These are phyloP conservation scores for Drosophila kambysellisi DNA, from an alignment of 2,888 invertebrate species.

Conservation along the genomic window DNA sequence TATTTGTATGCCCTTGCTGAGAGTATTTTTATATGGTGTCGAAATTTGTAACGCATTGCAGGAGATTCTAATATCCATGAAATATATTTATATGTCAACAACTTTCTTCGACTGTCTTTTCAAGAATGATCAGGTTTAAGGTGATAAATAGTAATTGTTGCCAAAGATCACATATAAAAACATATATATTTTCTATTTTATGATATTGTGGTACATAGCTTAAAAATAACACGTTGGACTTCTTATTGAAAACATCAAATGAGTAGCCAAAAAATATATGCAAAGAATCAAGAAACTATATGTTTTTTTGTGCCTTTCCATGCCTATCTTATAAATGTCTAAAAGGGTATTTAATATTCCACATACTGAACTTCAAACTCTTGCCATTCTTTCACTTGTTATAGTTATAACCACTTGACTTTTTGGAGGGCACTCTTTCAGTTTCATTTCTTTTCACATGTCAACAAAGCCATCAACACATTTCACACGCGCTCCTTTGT, in stretches of 20 bases:
- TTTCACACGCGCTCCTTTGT: slow-evolving; percentile 67
- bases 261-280: too few species aligned
- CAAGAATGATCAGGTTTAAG: not conserved
- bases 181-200: too few species aligned
- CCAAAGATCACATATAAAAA: not conserved
- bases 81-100: not conserved
- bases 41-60: not conserved
- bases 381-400: slow-evolving; percentile 6
- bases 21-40: not conserved
- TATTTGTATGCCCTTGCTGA: not conserved
- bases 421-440: slow-evolving; percentile 40
- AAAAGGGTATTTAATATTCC: not conserved
- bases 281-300: not conserved
- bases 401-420: slow-evolving; percentile 71
- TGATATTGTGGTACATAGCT: not conserved
- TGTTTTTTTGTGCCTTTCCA: not conserved
- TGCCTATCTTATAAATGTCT: not conserved
- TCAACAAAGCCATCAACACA: slow-evolving; percentile 70
- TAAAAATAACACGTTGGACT: not conserved
- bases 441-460: slow-evolving; percentile 68
- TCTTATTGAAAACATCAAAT: not conserved
- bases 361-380: not conserved
- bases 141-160: not conserved
- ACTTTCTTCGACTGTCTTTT: not conserved
- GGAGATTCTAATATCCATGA: not conserved